Evolutionary conservation across 2,888 invertebrate genomes (phyloP).

Genomic region (Cosmorhoe ocellata): DNA sequence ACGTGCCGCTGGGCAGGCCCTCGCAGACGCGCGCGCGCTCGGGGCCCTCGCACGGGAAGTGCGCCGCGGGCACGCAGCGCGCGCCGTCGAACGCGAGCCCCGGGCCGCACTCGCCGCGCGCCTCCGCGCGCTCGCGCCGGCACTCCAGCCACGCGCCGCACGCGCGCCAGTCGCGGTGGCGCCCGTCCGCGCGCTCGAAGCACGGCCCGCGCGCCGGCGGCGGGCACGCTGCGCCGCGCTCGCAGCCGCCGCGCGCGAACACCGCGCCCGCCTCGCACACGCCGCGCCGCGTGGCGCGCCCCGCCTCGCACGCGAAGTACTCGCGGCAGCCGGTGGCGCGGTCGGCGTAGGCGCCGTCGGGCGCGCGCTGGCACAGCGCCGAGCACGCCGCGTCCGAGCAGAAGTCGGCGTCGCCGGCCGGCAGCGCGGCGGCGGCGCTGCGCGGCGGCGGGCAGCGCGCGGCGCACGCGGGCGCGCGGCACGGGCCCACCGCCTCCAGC

Average conservation of each 20-base stretch:
- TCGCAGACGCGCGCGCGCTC: conserved; percentile 65
- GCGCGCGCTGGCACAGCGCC: conserved; percentile 73
- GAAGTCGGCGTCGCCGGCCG: conserved; percentile 78
- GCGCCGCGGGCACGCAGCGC: conserved; percentile 61
- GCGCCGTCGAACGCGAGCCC: conserved; percentile 78
- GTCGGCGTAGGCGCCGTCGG: conserved; percentile 83
- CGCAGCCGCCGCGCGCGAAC: conserved; percentile 79
- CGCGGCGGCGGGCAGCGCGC: conserved; percentile 67
- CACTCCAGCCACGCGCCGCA: conserved; percentile 79
- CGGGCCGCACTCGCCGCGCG: conserved; percentile 71
- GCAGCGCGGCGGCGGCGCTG: conserved; percentile 65
- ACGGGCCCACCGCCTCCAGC: conserved; percentile 62
- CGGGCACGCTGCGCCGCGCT: conserved; percentile 74
- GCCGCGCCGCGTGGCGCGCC: conserved; percentile 76
- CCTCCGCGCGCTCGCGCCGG: conserved; percentile 65
- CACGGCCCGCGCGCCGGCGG: conserved; percentile 71
- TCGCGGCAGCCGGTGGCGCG: conserved; percentile 79
- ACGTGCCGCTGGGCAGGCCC: conserved; percentile 78
- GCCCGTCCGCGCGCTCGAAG: conserved; percentile 69
- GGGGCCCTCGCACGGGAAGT: conserved; percentile 75
- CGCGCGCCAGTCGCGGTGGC: conserved; percentile 71
- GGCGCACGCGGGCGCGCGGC: conserved; percentile 52
- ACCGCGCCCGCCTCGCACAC: conserved; percentile 79
- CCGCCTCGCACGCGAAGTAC: conserved; percentile 81
- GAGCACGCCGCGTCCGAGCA: conserved; percentile 75